These are phyloP conservation scores for Sesamia nonagrioides DNA, from an alignment of 1,140 invertebrate genomes.

Conservation along the genomic window DNA sequence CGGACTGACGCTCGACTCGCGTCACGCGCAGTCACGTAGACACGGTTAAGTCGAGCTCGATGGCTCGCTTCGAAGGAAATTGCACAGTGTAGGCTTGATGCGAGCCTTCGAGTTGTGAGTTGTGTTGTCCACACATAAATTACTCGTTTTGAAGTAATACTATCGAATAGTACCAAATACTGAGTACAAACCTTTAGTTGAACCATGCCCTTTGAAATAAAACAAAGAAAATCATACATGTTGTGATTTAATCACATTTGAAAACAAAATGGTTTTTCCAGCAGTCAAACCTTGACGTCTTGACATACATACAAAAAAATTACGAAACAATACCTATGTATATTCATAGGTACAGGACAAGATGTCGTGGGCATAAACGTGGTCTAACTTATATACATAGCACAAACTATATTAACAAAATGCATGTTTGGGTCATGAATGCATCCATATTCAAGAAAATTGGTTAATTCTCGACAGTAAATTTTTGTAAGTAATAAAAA, in stretches of 20 bases:
- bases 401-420: slow-evolving; percentile 49
- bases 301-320: slow-evolving; percentile 65
- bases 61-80: no score
- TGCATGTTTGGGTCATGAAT: slow-evolving; percentile 26
- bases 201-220: slow-evolving; percentile 46
- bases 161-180: no score
- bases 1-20: no score
- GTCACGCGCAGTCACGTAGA: no score
- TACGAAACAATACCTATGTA: slow-evolving; percentile 64
- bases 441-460: slow-evolving; percentile 27
- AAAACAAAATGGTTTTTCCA: slow-evolving; percentile 72
- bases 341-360: slow-evolving; percentile 43
- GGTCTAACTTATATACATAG: slow-evolving; percentile 39
- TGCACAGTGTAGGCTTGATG: no score
- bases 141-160: no score
- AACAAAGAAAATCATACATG: slow-evolving; percentile 59
- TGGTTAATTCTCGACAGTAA: background rate
- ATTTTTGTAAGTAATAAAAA: background rate
- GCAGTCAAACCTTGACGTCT: slow-evolving; percentile 55
- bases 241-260: slow-evolving; percentile 83
- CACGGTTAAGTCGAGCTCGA: no score
- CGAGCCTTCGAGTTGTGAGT: no score
- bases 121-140: no score
- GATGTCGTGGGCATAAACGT: slow-evolving; percentile 54
- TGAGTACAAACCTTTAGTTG: no score